Evolutionary conservation across 2,888 invertebrate genomes (phyloP), one percentile per base, ranked within the genome.

Genomic region (Bhutanitis thaidina): DNA sequence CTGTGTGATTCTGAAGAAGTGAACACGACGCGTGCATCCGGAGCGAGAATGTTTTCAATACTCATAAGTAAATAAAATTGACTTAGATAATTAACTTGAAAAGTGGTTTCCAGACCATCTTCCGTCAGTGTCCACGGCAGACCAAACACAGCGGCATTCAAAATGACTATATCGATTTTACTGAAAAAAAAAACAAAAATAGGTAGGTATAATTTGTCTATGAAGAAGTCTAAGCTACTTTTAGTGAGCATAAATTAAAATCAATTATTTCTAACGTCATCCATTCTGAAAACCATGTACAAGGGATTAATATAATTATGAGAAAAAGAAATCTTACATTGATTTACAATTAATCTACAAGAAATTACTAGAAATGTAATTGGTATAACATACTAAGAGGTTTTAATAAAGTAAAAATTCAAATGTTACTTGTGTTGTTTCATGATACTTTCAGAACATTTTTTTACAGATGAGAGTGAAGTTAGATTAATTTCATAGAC

Each of bases 1-100:
- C 94, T 93, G 77, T 98, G 97, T 0, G 96, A 96, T 81, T 97
- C 95, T 1, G 98, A 96, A 0, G 97, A 94, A 0, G 98, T 90
- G 52, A 97, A 91, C 0, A 98, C 93, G 16, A 98, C 92, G 60
- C 98, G 91, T 1, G 92, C 91, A 38, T 93, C 92, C 30, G 90
- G 90, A 40, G 92, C 86, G 32, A 97, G 90, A 40, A 94, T 75
- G 7, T 93, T 90, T 64, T 94, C 92, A 40, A 97, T 80, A 46
- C 95, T 89, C 54, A 94, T 82, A 0, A 96, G 93, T 52, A 98
- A 81, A 71, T 95, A 94, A 67, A 93, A 93, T 68, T 96, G 96
- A 20, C 94, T 93, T 57, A 97, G 83, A 82, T 96, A 95, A 76
- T 97, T 98, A 0, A 97, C 95, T 92, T 96, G 96, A 74, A 96